Evolutionary conservation across 2,797 vertebrate genomes (phyloP), one percentile per base, ranked within the genome.

Genomic region (Scomberomorus guttatus): DNA sequence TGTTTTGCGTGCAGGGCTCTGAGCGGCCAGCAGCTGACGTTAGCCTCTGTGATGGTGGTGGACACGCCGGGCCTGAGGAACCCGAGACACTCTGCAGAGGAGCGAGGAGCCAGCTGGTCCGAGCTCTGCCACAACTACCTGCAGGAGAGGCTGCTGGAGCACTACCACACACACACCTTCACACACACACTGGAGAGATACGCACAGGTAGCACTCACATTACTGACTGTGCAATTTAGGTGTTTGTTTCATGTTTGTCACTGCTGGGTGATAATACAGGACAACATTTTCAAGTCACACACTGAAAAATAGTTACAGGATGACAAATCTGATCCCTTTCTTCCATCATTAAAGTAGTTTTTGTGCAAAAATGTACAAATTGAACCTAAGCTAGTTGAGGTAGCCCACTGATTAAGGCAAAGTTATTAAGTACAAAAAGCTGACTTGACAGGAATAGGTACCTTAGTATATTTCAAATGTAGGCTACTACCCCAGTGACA

Each of bases 81-180:
- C 91, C 98, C 97, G 0, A 92, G 97, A 51, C 96, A 97, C 83
- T 87, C 83, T 1, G 86, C 86, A 0, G 87, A 92, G 2, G 96
- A 97, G 46, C 92, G 97, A 1, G 97, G 96, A 0, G 98, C 96
- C 1, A 95, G 95, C 17, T 98, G 99, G 1, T 94, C 98, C 0
- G 98, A 99, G 76, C 94, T 99, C 68, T 97, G 97, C 60, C 96
- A 96, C 93, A 99, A 99, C 90, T 99, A 99, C 1, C 57, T 96
- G 37, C 97, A 99, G 0, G 98, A 99, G 92, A 91, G 97, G 18
- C 90, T 99, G 75, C 97, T 97, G 90, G 94, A 96, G 24, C 95
- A 97, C 7, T 95, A 95, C 90, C 94, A 97, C 5, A 89, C 92
- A 82, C 94, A 94, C 80, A 97, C 96, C 29, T 97, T 99, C 13